phyloP scores from a whole-genome alignment of 2,113 vertebrate species.

The Chunga burmeisteri region DNA sequence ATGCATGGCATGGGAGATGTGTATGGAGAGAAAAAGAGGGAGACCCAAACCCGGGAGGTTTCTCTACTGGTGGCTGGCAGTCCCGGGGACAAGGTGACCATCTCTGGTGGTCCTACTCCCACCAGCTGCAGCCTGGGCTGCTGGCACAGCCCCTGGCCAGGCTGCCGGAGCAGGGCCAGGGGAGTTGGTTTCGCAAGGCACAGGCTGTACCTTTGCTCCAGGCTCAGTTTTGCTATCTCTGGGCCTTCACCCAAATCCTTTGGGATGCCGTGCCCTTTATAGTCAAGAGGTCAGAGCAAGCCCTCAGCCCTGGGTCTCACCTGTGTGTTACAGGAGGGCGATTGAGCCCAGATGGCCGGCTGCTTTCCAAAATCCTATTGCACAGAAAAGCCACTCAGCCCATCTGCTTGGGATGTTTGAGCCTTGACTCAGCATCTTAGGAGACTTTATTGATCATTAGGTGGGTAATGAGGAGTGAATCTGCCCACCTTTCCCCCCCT shows the following conservation, averaged over 20 bases:
- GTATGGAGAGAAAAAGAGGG: neutral
- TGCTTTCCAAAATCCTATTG: neutral
- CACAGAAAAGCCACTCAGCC: neutral
- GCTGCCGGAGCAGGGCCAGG: neutral
- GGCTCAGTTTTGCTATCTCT: neutral
- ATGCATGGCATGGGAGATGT: neutral
- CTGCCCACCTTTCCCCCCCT: neutral
- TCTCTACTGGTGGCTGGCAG: neutral
- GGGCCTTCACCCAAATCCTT: neutral
- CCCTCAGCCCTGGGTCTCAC: neutral
- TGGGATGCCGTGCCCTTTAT: neutral
- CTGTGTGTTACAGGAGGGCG: neutral
- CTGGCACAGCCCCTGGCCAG: neutral
- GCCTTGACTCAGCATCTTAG: neutral
- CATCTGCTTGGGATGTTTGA: neutral
- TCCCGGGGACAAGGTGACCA: neutral
- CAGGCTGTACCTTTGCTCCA: rapidly evolving
- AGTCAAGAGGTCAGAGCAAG: neutral
- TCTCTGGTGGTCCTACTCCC: neutral
- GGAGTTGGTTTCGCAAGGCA: neutral
- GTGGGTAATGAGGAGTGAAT: neutral
- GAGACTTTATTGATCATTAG: neutral
- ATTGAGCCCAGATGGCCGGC: neutral
- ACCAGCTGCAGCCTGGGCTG: neutral
- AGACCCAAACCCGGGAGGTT: rapidly evolving